phyloP scores from a whole-genome alignment of 2,797 vertebrate genomes.

The Buceros bicornis region DNA sequence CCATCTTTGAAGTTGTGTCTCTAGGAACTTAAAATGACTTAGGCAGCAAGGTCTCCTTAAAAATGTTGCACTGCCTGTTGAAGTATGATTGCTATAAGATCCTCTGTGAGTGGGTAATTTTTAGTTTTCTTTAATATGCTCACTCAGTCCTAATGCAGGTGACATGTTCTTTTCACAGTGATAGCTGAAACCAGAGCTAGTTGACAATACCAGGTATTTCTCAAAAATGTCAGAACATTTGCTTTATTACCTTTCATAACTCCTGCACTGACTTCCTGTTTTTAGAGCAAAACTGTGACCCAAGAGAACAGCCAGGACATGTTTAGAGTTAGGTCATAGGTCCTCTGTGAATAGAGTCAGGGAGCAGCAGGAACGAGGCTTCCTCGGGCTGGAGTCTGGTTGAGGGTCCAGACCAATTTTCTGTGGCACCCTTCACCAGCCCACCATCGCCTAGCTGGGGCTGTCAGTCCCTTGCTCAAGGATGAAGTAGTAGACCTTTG shows the following conservation, averaged over 20 bases:
- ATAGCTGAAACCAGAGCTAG: neutral
- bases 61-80: neutral
- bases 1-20: neutral
- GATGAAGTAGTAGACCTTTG: neutral
- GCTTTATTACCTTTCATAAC: neutral
- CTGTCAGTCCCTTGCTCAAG: neutral
- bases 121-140: neutral
- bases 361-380: neutral
- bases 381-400: neutral
- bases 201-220: neutral
- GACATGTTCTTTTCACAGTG: neutral
- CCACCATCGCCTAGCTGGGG: neutral
- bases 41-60: neutral
- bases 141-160: neutral
- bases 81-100: neutral
- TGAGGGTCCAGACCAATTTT: neutral
- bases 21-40: neutral
- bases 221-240: neutral
- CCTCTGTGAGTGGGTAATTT: neutral
- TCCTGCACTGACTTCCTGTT: neutral
- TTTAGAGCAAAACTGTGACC: neutral
- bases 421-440: rapidly evolving
- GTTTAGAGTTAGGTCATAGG: neutral
- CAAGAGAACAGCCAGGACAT: neutral
- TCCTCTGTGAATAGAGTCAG: neutral